Percentiles rank a stretch among this genome's conserved stretches.
Evolutionary conservation across 2,113 vertebrate genomes (phyloP).

Genomic region (Sander lucioperca): DNA sequence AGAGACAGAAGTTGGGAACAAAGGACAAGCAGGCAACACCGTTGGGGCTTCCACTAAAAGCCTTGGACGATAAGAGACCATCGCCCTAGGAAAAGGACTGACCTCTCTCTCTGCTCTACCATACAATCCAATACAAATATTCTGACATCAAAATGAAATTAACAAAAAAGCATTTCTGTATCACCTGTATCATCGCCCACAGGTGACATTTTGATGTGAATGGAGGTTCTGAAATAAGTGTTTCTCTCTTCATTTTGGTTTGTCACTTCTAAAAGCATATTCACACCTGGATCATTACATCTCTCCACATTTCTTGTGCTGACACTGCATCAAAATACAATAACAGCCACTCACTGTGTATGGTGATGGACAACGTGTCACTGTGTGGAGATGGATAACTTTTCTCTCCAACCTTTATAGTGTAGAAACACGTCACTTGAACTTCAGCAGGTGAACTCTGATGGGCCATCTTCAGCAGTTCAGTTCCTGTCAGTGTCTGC

Average conservation of each 20-base stretch:
- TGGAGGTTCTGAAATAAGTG: too few species aligned
- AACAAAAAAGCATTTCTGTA: too few species aligned
- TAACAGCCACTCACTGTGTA: slow-evolving; percentile 36
- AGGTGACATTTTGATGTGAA: too few species aligned
- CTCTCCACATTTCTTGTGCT: not conserved
- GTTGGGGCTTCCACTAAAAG: too few species aligned
- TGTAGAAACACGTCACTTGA: slow-evolving; percentile 38
- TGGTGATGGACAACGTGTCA: not conserved
- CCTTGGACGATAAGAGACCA: too few species aligned
- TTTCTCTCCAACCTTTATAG: rapidly evolving
- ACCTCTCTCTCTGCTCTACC: too few species aligned
- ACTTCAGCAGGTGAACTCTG: slow-evolving; percentile 26
- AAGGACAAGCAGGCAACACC: too few species aligned
- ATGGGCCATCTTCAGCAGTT: not conserved
- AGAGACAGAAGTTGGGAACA: too few species aligned
- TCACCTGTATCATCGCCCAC: too few species aligned
- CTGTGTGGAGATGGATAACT: slow-evolving; percentile 19
- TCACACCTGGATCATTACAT: not conserved
- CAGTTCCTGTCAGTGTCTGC: slow-evolving; percentile 19
- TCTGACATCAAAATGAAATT: too few species aligned
- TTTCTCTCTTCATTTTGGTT: not conserved
- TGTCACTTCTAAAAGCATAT: not conserved
- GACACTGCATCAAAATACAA: not conserved
- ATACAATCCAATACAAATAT: too few species aligned
- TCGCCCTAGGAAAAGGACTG: too few species aligned